Conservation (phyloP, 2,888 invertebrate genomes). For the Drosophila nigritarsus region DNA sequence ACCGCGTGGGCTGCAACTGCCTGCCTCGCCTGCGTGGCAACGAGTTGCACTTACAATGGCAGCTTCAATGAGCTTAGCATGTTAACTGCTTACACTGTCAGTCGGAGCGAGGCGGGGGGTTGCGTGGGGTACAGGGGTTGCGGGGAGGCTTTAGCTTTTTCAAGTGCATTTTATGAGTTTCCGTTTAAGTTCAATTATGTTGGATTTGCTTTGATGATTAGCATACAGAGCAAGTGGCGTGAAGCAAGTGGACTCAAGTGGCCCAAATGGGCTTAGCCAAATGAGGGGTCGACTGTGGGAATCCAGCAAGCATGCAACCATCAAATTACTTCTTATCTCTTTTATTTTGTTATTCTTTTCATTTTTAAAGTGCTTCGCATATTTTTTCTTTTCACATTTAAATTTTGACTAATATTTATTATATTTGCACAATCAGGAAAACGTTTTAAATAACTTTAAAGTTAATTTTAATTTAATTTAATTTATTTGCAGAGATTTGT, state of each 20-base stretch:
- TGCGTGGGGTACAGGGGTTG: too few relatives aligned
- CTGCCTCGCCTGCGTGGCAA: constrained; percentile 22
- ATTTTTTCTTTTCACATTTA: not conserved
- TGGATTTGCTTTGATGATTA: constrained; percentile 54
- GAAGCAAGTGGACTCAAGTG: constrained; percentile 20
- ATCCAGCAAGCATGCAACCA: not conserved
- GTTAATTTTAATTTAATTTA: too few relatives aligned
- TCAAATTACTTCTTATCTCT: not conserved
- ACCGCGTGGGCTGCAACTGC: constrained; percentile 58
- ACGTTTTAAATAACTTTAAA: not conserved
- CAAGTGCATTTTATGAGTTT: constrained; percentile 73
- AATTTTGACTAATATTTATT: not conserved
- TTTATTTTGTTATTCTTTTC: not conserved
- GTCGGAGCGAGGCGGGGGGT: not conserved
- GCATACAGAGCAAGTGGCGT: constrained; percentile 57
- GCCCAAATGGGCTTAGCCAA: not conserved
- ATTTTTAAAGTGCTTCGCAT: not conserved
- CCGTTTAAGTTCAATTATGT: constrained; percentile 73
- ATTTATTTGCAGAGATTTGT: not conserved
- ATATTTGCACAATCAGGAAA: not conserved
- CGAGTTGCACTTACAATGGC: constrained; percentile 37
- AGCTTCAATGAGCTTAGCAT: constrained; percentile 60
- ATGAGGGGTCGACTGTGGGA: not conserved
- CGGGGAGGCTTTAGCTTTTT: constrained; percentile 2
- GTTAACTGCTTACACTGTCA: constrained; percentile 49